Evolutionary conservation across 2,797 vertebrate genomes (phyloP).

Genomic region (Chaetophractus vellerosus): DNA sequence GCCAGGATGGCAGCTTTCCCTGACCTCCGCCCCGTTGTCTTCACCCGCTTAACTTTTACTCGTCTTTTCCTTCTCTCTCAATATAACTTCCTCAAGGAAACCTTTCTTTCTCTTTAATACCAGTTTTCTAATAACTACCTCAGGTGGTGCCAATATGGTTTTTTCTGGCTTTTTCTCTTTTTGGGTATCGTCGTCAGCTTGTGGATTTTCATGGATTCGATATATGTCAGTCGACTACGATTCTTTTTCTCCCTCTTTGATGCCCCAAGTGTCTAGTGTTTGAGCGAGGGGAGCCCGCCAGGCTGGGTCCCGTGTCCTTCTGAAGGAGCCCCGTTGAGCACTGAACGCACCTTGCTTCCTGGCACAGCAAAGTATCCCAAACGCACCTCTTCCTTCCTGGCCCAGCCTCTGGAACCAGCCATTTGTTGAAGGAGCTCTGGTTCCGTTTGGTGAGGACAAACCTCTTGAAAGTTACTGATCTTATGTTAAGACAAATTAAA

Average conservation of each 20-base stretch:
- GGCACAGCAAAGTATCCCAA: background rate
- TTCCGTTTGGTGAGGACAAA: slow-evolving; percentile 10
- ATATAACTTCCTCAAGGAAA: background rate
- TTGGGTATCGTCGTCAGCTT: background rate
- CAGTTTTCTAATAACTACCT: background rate
- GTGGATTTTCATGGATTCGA: background rate
- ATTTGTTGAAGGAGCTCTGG: slow-evolving; percentile 17
- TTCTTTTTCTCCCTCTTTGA: background rate
- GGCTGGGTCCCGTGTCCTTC: background rate
- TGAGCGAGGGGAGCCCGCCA: background rate
- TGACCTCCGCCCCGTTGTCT: background rate
- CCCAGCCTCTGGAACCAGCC: background rate
- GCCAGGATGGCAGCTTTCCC: background rate
- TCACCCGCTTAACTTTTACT: background rate
- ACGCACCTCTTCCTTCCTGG: background rate
- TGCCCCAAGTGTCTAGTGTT: background rate
- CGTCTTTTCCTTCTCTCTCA: background rate
- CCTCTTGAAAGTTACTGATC: slow-evolving; percentile 3
- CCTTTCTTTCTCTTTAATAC: background rate
- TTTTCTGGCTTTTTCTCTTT: slow-evolving; percentile 51
- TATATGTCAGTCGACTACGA: background rate
- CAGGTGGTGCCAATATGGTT: background rate
- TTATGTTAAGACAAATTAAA: slow-evolving; percentile 45
- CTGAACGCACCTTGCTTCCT: background rate
- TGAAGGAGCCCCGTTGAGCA: background rate